Base-by-base conservation (phyloP, 2,113 vertebrate genomes). In the Poeciliopsis turrubarensis region DNA sequence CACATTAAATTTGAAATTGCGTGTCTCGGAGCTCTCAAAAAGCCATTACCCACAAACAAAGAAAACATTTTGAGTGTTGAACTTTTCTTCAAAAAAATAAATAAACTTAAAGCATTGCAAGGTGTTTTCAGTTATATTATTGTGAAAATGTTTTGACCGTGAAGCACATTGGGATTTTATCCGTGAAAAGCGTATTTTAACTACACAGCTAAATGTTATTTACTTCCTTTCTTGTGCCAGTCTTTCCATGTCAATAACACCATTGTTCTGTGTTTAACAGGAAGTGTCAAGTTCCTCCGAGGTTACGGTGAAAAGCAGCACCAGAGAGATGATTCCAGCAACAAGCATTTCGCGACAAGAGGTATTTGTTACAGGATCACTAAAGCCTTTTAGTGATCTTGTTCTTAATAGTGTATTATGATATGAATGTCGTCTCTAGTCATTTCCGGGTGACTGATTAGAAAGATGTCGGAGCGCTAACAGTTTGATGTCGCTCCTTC, bases 221-320 rank as follows among this genome's bases (percentile, higher is more conserved):
- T 25, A n/a, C 22, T n/a, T 57, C n/a, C 51, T n/a, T 11, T 5
- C 19, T 15, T 31, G 62, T 65, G 47, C 63, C 25, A 65, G 63
- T 6, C 30, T 13, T 61, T 30, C 64, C 27, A 31, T 34, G 61
- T 84, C 66, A 32, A 11, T n/a, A 1, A 65, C 39, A 6, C 6
- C 26, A 26, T 80, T 70, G 19, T 57, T 80, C 31, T 69, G 57
- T 54, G 68, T 78, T 71, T 83, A 60, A 83, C 87, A 99, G 97
- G 96, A 97, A 78, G 83, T 89, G 68, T 92, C 92, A 54, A 95
- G 78, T 76, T 95, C 91, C 65, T 96, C 92, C 3, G 94, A 97
- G 80, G 91, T 93, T 31, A 90, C 67, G 5, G 61, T 93, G 80
- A 92, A 87, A 87, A 95, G 90, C 85, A 92, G 89, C 51, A 91